Evolutionary conservation across 1,140 invertebrate genomes (phyloP).

Genomic region (Chrysopa pallens): DNA sequence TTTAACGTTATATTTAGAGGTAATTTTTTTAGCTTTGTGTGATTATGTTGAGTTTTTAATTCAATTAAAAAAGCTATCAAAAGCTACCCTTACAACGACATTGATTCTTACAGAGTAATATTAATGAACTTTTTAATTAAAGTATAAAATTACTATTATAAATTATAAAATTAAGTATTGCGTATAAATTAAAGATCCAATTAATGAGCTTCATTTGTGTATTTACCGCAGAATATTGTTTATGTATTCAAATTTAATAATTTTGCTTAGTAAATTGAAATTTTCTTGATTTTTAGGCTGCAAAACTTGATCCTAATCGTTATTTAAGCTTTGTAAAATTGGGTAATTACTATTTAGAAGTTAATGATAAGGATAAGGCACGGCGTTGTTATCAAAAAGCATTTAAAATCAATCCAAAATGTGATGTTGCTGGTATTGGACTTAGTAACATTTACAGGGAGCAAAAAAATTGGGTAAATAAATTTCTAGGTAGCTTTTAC

Average conservation of each 20-base stretch:
- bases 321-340: conserved; percentile 56
- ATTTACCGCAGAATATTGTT: background rate
- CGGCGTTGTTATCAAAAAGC: conserved; percentile 71
- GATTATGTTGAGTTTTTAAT: too few species aligned
- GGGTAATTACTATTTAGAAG: conserved; percentile 50
- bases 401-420: conserved; percentile 48
- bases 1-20: conserved; percentile 44
- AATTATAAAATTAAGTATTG: too few species aligned
- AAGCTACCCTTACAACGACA: too few species aligned
- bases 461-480: conserved; percentile 40
- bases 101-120: too few species aligned
- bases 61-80: too few species aligned
- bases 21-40: conserved; percentile 6
- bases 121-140: too few species aligned
- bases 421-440: conserved; percentile 43
- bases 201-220: background rate
- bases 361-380: conserved; percentile 43
- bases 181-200: too few species aligned
- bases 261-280: conserved; percentile 1
- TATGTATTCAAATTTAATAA: conserved; percentile 2
- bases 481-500: conserved; percentile 1
- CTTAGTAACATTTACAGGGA: conserved; percentile 57
- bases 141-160: too few species aligned
- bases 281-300: conserved; percentile 26
- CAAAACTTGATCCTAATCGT: conserved; percentile 51